Evolutionary conservation across 2,797 vertebrate genomes (phyloP).

Genomic region (Euthynnus affinis): DNA sequence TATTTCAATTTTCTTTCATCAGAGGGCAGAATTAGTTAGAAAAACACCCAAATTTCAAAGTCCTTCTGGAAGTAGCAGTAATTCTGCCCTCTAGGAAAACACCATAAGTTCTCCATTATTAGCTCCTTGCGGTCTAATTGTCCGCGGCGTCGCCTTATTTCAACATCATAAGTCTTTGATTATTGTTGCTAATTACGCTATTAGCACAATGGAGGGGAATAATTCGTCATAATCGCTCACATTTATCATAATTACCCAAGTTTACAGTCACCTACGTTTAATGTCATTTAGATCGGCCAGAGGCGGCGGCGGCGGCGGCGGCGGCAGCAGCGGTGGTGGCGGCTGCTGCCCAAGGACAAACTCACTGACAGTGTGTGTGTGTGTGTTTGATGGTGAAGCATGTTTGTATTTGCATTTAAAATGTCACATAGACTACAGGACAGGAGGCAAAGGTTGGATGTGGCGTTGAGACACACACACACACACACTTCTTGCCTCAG

Average conservation of each 20-base stretch:
- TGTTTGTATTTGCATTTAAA: constrained; percentile 62
- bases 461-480: too few relatives aligned
- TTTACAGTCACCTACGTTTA: constrained; percentile 79
- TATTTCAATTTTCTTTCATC: constrained; percentile 65
- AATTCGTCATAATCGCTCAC: constrained; percentile 74
- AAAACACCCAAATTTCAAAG: constrained; percentile 47
- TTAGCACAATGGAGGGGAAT: constrained; percentile 75
- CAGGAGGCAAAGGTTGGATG: constrained; percentile 57
- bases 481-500: not conserved
- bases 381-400: constrained; percentile 8
- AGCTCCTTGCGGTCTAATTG: constrained; percentile 68
- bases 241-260: constrained; percentile 80
- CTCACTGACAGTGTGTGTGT: not conserved
- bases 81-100: constrained; percentile 55
- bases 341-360: constrained; percentile 68
- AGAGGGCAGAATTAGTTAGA: constrained; percentile 44
- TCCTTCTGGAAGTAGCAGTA: constrained; percentile 42
- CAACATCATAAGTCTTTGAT: constrained; percentile 79
- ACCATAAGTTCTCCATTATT: constrained; percentile 69
- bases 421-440: constrained; percentile 60
- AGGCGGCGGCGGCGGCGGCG: constrained; percentile 4
- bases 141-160: constrained; percentile 72
- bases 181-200: constrained; percentile 80
- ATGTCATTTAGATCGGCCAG: constrained; percentile 59
- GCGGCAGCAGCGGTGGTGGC: too few relatives aligned